Conservation (phyloP, 2,113 vertebrate genomes). For the Eulacestoma nigropectus region DNA sequence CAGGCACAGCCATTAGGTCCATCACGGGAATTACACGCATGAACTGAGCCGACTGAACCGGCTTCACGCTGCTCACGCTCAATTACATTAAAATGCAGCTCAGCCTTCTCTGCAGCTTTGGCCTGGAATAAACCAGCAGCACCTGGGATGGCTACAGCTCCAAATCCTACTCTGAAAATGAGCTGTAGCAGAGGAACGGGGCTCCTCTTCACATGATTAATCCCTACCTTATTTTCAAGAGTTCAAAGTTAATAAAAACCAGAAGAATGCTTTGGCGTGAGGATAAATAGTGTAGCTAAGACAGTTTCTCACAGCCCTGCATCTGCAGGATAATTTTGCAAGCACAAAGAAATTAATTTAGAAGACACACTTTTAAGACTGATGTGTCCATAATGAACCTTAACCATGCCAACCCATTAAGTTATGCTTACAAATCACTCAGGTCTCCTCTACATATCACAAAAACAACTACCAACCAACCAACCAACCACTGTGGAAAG, state of each 20-base stretch:
- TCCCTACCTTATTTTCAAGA: not conserved
- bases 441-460: not conserved
- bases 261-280: not conserved
- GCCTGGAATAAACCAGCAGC: not conserved
- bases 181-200: not conserved
- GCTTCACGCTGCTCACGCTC: not conserved
- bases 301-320: not conserved
- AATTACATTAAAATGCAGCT: conserved; percentile 7
- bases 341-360: not conserved
- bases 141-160: not conserved
- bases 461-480: not conserved
- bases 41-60: not conserved
- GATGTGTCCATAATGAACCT: not conserved
- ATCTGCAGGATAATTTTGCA: not conserved
- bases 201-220: not conserved
- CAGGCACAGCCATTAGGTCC: not conserved
- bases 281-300: not conserved
- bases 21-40: not conserved
- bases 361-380: not conserved
- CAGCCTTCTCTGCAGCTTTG: not conserved
- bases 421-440: not conserved
- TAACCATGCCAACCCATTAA: not conserved
- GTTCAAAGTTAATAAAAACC: not conserved
- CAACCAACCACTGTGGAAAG: not conserved
- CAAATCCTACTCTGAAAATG: not conserved